Conservation (phyloP, 2,888 invertebrate genomes). For the Metacarcinus magister region DNA sequence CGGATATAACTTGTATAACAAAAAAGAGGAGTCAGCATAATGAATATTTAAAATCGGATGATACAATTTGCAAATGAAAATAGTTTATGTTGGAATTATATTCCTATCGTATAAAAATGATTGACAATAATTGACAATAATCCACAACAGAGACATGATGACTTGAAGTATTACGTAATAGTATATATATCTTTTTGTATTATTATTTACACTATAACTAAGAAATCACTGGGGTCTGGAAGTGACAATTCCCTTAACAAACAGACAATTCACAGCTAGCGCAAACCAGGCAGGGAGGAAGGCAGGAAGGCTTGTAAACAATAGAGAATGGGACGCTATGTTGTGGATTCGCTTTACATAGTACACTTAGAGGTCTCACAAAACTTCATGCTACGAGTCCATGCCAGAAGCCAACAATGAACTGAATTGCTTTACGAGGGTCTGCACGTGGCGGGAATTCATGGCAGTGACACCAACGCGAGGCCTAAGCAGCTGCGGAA, state of each 20-base stretch:
- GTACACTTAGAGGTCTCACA: background rate
- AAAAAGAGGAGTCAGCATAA: too few relatives aligned
- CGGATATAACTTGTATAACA: too few relatives aligned
- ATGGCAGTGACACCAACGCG: constrained; percentile 1
- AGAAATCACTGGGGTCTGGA: background rate
- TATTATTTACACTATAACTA: background rate
- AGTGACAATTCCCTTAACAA: constrained; percentile 10
- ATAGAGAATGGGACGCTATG: background rate
- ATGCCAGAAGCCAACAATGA: constrained; percentile 13
- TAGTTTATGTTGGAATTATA: too few relatives aligned
- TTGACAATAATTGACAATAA: too few relatives aligned
- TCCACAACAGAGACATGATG: too few relatives aligned
- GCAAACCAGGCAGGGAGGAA: background rate
- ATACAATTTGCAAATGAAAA: too few relatives aligned
- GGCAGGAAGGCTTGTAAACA: constrained; percentile 39
- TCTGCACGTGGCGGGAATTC: background rate
- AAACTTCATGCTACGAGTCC: background rate
- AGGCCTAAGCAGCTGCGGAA: background rate
- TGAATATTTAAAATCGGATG: too few relatives aligned
- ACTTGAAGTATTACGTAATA: too few relatives aligned
- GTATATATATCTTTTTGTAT: background rate
- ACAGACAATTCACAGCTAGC: background rate
- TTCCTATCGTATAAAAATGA: too few relatives aligned
- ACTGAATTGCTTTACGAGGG: background rate
- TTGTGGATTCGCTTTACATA: constrained; percentile 33